Evolutionary conservation across 2,888 invertebrate species (phyloP).

Genomic region (Hypena proboscidalis): DNA sequence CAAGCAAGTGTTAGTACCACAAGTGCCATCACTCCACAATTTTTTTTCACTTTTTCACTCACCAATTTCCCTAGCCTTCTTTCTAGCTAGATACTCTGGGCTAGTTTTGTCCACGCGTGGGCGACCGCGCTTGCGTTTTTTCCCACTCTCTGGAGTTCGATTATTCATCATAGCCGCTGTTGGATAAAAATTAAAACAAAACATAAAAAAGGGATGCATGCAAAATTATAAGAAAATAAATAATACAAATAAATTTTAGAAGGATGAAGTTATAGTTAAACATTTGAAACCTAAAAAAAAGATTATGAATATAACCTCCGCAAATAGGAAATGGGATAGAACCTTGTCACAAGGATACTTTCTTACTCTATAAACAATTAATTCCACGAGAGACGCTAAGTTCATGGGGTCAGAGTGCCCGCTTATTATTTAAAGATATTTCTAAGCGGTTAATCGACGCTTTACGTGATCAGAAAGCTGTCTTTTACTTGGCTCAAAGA

Average conservation of each 20-base stretch:
- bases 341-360: too few relatives aligned
- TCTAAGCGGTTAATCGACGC: too few relatives aligned
- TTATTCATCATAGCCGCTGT: conserved; percentile 68
- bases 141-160: conserved; percentile 57
- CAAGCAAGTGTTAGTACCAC: not conserved
- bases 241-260: not conserved
- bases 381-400: too few relatives aligned
- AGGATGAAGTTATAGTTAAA: not conserved
- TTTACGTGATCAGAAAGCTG: too few relatives aligned
- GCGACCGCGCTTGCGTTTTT: conserved; percentile 72
- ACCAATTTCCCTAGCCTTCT: conserved; percentile 71
- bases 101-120: conserved; percentile 77
- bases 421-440: too few relatives aligned
- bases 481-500: too few relatives aligned
- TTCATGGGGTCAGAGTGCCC: too few relatives aligned
- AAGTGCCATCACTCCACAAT: conserved; percentile 3
- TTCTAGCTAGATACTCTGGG: conserved; percentile 73
- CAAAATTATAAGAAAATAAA: not conserved
- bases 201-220: conserved; percentile 8
- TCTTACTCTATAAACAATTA: too few relatives aligned
- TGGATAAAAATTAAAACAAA: conserved; percentile 16
- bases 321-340: too few relatives aligned
- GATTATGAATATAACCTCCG: too few relatives aligned
- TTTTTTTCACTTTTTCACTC: conserved; percentile 21
- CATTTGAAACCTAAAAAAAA: not conserved